phyloP scores from a whole-genome alignment of 2,113 vertebrate genomes.

The Mustela nigripes region DNA sequence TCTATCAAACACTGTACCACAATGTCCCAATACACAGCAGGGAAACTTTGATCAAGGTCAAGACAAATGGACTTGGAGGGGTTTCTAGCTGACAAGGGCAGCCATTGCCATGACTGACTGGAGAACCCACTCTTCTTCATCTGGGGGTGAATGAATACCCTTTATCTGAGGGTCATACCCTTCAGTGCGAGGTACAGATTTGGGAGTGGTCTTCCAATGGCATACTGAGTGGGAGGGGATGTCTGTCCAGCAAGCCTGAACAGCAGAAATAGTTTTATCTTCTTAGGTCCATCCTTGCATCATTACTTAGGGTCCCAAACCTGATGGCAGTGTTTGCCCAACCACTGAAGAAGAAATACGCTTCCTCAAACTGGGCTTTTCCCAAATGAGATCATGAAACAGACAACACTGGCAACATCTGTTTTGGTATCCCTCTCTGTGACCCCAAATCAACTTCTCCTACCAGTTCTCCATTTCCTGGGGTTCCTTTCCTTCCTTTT shows the following conservation, averaged over 20 bases:
- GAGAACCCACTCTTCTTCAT: background rate
- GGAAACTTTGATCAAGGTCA: constrained; percentile 74
- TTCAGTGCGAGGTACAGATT: background rate
- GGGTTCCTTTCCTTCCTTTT: background rate
- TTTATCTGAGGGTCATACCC: background rate
- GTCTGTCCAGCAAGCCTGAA: background rate
- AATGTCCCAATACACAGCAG: constrained; percentile 55
- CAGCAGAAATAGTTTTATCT: background rate
- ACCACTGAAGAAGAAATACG: background rate
- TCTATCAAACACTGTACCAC: constrained; percentile 48
- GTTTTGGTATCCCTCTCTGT: background rate
- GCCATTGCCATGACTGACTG: background rate
- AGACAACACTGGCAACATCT: background rate
- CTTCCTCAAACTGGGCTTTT: background rate
- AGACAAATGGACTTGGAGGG: constrained; percentile 51
- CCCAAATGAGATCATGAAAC: background rate
- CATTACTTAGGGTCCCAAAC: background rate
- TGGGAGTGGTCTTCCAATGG: background rate
- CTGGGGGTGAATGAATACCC: background rate
- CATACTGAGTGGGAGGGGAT: background rate
- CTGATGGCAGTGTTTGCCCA: background rate
- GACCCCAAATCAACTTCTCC: background rate
- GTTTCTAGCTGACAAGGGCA: constrained; percentile 12
- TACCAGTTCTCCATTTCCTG: background rate
- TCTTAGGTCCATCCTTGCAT: background rate